Evolutionary conservation across 1,140 invertebrate species (phyloP).

Genomic region (Aradophagus sp.): DNA sequence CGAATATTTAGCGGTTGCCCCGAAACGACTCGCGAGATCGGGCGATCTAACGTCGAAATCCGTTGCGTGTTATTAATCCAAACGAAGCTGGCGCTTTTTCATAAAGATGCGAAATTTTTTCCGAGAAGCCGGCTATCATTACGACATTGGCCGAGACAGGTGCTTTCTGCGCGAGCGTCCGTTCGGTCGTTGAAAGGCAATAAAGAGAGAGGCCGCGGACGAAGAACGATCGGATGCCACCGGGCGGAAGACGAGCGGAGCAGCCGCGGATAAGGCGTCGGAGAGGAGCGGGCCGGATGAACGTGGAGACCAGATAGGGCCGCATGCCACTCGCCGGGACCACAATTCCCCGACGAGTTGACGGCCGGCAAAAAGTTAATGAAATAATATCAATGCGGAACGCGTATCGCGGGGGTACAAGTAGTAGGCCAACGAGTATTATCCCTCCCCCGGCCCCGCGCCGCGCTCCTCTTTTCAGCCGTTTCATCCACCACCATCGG

Average conservation of each 20-base stretch:
- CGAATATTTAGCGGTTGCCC: too few species aligned
- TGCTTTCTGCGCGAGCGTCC: slow-evolving; percentile 38
- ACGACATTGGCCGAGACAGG: slow-evolving; percentile 44
- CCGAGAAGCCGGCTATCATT: slow-evolving; percentile 23
- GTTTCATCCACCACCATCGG: slow-evolving; percentile 31
- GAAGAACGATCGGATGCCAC: slow-evolving; percentile 46
- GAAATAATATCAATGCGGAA: slow-evolving; percentile 74
- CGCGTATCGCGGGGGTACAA: slow-evolving; percentile 72
- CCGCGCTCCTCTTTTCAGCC: slow-evolving; percentile 33
- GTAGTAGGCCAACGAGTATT: slow-evolving; percentile 69
- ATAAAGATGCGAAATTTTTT: too few species aligned
- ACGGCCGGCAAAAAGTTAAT: slow-evolving; percentile 71
- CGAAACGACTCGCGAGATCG: too few species aligned
- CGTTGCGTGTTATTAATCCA: too few species aligned
- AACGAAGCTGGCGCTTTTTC: too few species aligned
- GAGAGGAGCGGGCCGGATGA: slow-evolving; percentile 27
- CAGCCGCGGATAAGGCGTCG: slow-evolving; percentile 47
- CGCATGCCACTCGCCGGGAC: slow-evolving; percentile 57
- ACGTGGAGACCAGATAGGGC: slow-evolving; percentile 57
- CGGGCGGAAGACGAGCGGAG: slow-evolving; percentile 47
- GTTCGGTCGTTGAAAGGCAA: slow-evolving; percentile 40
- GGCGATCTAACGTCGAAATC: too few species aligned
- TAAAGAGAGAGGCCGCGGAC: slow-evolving; percentile 50
- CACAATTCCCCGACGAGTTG: slow-evolving; percentile 53
- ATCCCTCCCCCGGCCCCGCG: slow-evolving; percentile 17